Percentiles rank a stretch among this genome's conserved stretches.
These are phyloP conservation scores for Scaptomyza pallida DNA, from an alignment of 1,140 invertebrate species.

Conservation along the genomic window DNA sequence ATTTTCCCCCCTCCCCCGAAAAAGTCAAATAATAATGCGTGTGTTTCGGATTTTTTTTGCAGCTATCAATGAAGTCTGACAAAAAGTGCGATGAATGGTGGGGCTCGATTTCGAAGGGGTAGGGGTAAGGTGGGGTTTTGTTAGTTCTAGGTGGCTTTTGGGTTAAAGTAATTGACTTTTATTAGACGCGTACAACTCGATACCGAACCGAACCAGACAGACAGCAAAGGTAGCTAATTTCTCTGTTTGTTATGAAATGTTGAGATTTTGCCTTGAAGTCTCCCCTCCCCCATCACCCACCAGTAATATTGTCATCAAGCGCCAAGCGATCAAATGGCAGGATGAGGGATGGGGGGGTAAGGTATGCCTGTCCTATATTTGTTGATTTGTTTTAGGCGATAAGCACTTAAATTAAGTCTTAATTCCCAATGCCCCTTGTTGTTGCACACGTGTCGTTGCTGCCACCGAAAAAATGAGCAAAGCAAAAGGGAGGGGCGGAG, in stretches of 20 bases:
- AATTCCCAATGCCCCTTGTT: slow-evolving; percentile 82
- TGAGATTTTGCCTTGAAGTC: too few relatives aligned
- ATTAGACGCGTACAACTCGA: slow-evolving; percentile 69
- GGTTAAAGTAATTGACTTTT: slow-evolving; percentile 67
- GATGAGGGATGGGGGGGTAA: neutral
- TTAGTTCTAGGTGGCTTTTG: neutral
- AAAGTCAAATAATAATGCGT: slow-evolving; percentile 41
- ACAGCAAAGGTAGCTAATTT: neutral
- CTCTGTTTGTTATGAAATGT: neutral
- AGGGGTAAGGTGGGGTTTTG: neutral
- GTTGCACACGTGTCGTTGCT: slow-evolving; percentile 77
- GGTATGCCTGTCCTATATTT: slow-evolving; percentile 15
- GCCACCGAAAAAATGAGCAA: slow-evolving; percentile 17
- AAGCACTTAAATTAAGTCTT: slow-evolving; percentile 84
- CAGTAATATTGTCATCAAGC: slow-evolving; percentile 1
- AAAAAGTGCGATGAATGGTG: neutral
- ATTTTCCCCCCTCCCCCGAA: slow-evolving; percentile 12
- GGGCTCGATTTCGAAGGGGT: neutral
- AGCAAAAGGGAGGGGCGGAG: neutral
- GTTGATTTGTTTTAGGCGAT: slow-evolving; percentile 82
- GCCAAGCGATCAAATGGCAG: neutral
- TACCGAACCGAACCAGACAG: slow-evolving; percentile 45
- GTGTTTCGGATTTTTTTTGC: slow-evolving; percentile 6
- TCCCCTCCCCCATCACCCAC: too few relatives aligned
- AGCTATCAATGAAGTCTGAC: slow-evolving; percentile 26